Base-by-base conservation (phyloP, 2,113 vertebrate genomes). In the Tapirus terrestris region DNA sequence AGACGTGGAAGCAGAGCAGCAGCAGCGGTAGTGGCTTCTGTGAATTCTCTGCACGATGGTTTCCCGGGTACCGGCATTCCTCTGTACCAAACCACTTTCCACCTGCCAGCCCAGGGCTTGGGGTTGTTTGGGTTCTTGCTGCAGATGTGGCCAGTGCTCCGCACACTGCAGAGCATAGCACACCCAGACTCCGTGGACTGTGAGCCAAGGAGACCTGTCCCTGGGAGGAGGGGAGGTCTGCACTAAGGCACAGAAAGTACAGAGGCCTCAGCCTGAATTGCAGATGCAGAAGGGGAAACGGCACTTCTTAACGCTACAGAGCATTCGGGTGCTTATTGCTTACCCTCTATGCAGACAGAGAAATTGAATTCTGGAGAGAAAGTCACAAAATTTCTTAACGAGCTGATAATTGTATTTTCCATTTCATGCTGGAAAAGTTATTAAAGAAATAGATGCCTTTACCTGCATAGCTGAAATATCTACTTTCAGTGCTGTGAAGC, bases 21-120 rank as follows among this genome's bases (percentile, higher is more conserved):
- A 31, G 48, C 14, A 13, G 8, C 8, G 3, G 1, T 1, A 1
- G 5, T 7, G 79, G 53, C 25, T 68, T 39, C n/a, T 0, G 31
- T 21, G 83, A 77, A 13, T 58, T 70, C 53, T 51, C 67, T n/a
- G 29, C 11, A 25, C 25, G 13, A n/a, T 25, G 11, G 36, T 36
- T 76, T 77, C 23, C 20, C 5, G 5, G 63, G 48, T 12, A 6
- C 8, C 67, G 27, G 14, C 25, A 5, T 1, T 18, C 20, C 48
- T 80, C n/a, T 60, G 4, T 33, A 0, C 56, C 63, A n/a, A 25
- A 6, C 18, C 45, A 18, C 63, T 12, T 20, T 39, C 20, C 13
- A 8, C n/a, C 68, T 39, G 39, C n/a, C 31, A 20, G 39, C 51
- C 48, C 25, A 51, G 25, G 70, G 5, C 43, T 13, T 1, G 1